Evolutionary conservation across 2,888 invertebrate species (phyloP), one percentile per base, ranked within the genome.

Genomic region (Osedax frankpressi): DNA sequence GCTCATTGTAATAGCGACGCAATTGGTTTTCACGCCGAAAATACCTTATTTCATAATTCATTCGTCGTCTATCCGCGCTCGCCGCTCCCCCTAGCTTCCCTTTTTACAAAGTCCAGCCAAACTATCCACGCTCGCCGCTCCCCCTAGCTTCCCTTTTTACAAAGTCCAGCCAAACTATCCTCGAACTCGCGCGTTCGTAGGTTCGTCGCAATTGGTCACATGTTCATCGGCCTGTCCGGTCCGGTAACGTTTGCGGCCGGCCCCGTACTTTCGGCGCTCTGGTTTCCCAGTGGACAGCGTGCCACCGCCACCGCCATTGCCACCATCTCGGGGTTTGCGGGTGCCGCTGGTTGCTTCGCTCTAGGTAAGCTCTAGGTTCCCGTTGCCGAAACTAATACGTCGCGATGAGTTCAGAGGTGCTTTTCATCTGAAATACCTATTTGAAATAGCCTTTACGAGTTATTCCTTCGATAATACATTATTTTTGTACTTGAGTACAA

Each of bases 221-320:
- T 78, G 11, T 25, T 75, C 11, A 74, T 74, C 63, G 78, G 78
- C 14, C 62, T 77, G 28, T 67, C 76, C n/a, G 77, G 75, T 1
- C 77, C 77, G 3, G 74, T 77, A 28, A 62, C 73, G 1, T 78
- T 75, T 72, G 74, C 75, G 0, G 74, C 74, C 0, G 76, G 77
- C n/a, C 76, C 78, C 11, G 75, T 75, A 6, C 67, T 78, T 11
- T 78, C 78, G 1, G 67, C 76, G 26, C 30, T 73, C 0, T 78
- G 78, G 78, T 78, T 78, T 63, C 78, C 78, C n/a, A 74, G 75
- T 14, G 28, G 75, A 11, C 76, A 78, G 70, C 69, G 78, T 65
- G 75, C 76, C 25, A 78, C 78, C 24, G 78, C 78, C 6, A 78
- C 78, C 0, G 76, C 78, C 11, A 65, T 78, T 19, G 70, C 76